Conservation (phyloP, 2,888 invertebrate genomes). For the Vanessa cardui region DNA sequence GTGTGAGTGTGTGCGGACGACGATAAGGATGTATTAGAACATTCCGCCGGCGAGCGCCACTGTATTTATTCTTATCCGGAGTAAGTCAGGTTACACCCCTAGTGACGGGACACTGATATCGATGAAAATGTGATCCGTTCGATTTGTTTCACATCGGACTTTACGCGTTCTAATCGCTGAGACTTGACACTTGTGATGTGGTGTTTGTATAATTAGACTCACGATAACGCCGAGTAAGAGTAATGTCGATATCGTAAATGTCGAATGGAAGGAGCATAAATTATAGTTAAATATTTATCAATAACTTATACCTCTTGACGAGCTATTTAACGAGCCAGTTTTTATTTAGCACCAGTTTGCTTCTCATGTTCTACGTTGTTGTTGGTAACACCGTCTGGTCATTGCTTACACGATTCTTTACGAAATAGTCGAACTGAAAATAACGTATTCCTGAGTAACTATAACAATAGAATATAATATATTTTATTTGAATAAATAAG, state of each 20-base stretch:
- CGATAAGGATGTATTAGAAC: conserved; percentile 82
- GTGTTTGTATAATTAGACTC: conserved; percentile 36
- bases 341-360: conserved; percentile 6
- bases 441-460: too few relatives aligned
- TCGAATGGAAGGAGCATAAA: conserved; percentile 28
- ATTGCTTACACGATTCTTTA: not conserved
- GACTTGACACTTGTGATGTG: conserved; percentile 33
- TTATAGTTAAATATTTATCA: conserved; percentile 36
- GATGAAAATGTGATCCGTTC: conserved; percentile 40
- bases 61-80: conserved; percentile 81
- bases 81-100: conserved; percentile 80
- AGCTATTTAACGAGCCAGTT: conserved; percentile 27
- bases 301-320: conserved; percentile 23
- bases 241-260: conserved; percentile 31
- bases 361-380: not conserved
- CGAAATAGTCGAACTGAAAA: too few relatives aligned
- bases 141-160: conserved; percentile 30
- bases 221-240: conserved; percentile 35
- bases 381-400: not conserved
- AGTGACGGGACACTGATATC: conserved; percentile 61
- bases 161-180: conserved; percentile 30
- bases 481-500: too few relatives aligned
- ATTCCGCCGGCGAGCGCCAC: conserved; percentile 73
- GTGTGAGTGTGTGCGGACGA: conserved; percentile 53
- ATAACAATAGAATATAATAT: too few relatives aligned